Conservation (phyloP, 2,797 vertebrate genomes). For the Dryobates pubescens region DNA sequence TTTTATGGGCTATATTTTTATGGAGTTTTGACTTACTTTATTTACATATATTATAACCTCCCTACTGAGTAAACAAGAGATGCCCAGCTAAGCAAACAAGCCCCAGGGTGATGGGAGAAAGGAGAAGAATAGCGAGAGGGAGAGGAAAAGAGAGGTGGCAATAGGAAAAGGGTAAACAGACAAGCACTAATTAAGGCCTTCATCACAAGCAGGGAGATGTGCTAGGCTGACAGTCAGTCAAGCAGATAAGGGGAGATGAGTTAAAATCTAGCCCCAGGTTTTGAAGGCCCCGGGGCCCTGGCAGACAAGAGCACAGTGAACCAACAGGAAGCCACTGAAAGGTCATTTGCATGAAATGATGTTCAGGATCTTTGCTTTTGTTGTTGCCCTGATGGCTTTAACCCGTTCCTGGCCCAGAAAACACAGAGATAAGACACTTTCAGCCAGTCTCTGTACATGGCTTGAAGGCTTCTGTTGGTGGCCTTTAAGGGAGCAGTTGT, state of each 20-base stretch:
- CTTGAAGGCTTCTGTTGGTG: slow-evolving; percentile 7
- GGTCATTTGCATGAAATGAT: slow-evolving; percentile 90
- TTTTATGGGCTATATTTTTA: slow-evolving; percentile 17
- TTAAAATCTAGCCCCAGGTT: slow-evolving; percentile 91
- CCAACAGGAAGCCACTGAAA: slow-evolving; percentile 85
- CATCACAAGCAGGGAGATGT: slow-evolving; percentile 89
- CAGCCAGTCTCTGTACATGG: neutral
- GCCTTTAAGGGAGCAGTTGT: neutral
- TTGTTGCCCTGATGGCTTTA: slow-evolving; percentile 82
- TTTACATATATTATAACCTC: slow-evolving; percentile 60
- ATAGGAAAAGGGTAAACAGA: slow-evolving; percentile 76
- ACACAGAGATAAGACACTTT: neutral
- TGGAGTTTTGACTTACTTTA: slow-evolving; percentile 40
- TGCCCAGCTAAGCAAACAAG: slow-evolving; percentile 69
- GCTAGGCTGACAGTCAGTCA: slow-evolving; percentile 98
- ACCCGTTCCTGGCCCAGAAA: slow-evolving; percentile 22
- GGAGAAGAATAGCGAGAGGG: slow-evolving; percentile 56
- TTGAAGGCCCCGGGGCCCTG: slow-evolving; percentile 83
- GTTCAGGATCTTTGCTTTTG: slow-evolving; percentile 89
- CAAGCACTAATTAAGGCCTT: slow-evolving; percentile 93
- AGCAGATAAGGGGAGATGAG: slow-evolving; percentile 93
- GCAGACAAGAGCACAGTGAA: slow-evolving; percentile 92
- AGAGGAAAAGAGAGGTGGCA: slow-evolving; percentile 73
- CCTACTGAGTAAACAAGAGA: slow-evolving; percentile 67
- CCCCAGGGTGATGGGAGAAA: slow-evolving; percentile 32